Conservation (phyloP, 2,888 invertebrate genomes). For the Acronicta alni region DNA sequence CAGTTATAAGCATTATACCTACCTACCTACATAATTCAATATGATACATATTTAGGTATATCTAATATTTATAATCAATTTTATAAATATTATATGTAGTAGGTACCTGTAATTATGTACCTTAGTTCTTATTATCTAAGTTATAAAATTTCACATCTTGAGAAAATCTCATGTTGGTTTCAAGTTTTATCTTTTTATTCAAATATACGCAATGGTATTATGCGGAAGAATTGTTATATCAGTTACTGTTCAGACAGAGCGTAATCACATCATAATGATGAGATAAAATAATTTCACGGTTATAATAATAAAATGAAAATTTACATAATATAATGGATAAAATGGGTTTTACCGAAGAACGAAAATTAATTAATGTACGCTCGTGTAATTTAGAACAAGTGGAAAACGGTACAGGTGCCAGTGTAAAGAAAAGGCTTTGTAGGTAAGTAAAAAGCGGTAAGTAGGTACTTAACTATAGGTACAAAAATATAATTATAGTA, state of each 20-base stretch:
- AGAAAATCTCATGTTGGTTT: constrained; percentile 31
- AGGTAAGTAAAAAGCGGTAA: constrained; percentile 37
- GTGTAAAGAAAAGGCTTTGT: constrained; percentile 23
- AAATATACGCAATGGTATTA: constrained; percentile 43
- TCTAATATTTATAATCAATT: no score
- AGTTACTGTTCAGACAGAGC: constrained; percentile 41
- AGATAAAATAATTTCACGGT: constrained; percentile 15
- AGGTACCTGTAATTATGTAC: no score
- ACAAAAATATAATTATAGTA: no score
- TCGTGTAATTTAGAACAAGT: constrained; percentile 21
- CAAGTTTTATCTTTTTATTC: constrained; percentile 48
- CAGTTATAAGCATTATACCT: no score
- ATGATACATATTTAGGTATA: no score
- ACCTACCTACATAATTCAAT: no score
- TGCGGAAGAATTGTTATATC: constrained; percentile 46
- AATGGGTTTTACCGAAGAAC: constrained; percentile 39
- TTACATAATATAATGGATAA: not conserved
- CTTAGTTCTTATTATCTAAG: constrained; percentile 6
- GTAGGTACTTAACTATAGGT: not conserved
- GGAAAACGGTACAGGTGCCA: constrained; percentile 27
- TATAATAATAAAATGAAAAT: constrained; percentile 5
- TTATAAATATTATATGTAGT: no score
- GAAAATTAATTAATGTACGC: constrained; percentile 23
- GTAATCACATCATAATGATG: constrained; percentile 37
- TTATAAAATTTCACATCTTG: constrained; percentile 21